Conservation (phyloP, 2,888 invertebrate genomes). For the Drosophila robusta region DNA sequence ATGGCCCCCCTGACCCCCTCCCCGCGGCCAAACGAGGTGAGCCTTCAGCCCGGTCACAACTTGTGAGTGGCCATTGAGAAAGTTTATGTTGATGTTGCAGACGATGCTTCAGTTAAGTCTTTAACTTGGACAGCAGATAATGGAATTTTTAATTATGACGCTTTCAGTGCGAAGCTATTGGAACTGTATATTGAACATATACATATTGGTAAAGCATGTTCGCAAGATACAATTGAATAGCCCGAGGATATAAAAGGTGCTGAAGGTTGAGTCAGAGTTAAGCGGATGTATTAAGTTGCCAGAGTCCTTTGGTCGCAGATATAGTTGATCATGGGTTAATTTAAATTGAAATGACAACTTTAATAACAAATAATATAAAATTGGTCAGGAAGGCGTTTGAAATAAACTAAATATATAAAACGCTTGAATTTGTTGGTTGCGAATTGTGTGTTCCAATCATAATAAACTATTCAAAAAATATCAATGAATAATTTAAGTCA, state of each 20-base stretch:
- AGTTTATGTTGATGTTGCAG: constrained; percentile 40
- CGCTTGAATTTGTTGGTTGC: too few species aligned
- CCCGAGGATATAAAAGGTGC: neutral
- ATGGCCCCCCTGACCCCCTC: constrained; percentile 6
- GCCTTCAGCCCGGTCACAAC: constrained; percentile 18
- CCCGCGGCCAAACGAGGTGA: constrained; percentile 12
- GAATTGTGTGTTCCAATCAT: too few species aligned
- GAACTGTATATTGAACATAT: neutral
- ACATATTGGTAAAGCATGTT: constrained; percentile 8
- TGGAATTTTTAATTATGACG: constrained; percentile 35
- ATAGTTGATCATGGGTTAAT: neutral
- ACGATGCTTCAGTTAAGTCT: constrained; percentile 14
- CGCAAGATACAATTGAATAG: neutral
- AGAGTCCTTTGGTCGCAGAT: too few species aligned
- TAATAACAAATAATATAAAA: too few species aligned
- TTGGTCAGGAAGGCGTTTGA: too few species aligned
- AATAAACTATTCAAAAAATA: too few species aligned
- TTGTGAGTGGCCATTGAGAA: constrained; percentile 47
- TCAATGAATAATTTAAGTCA: too few species aligned
- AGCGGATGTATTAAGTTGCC: neutral
- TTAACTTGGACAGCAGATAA: constrained; percentile 25
- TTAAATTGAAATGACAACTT: too few species aligned
- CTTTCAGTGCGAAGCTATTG: constrained; percentile 1
- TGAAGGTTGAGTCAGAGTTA: neutral
- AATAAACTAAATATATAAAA: too few species aligned